phyloP scores from a whole-genome alignment of 2,113 vertebrate species.

The Microcebus murinus region DNA sequence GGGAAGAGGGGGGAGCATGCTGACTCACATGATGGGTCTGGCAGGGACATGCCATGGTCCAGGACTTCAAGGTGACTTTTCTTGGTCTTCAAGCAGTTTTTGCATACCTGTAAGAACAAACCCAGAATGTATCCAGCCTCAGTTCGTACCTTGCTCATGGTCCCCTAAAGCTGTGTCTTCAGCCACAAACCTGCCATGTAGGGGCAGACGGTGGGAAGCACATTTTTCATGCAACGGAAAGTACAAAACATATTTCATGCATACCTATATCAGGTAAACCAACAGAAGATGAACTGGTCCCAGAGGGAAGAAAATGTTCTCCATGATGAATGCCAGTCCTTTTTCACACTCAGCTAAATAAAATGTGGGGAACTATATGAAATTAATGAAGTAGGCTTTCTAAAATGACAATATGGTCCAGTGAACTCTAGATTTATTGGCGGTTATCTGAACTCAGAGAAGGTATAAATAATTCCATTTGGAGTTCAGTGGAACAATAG shows the following conservation, averaged over 20 bases:
- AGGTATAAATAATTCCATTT: neutral
- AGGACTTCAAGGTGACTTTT: neutral
- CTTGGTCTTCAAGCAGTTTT: neutral
- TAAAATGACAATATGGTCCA: neutral
- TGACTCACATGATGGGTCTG: neutral
- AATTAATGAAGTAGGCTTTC: slow-evolving; percentile 30
- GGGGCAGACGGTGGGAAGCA: neutral
- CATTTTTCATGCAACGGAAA: neutral
- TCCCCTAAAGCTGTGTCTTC: neutral
- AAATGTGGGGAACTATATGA: neutral
- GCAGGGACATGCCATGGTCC: neutral
- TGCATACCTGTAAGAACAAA: neutral
- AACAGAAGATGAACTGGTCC: neutral
- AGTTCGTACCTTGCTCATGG: neutral
- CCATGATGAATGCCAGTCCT: neutral
- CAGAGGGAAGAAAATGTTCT: neutral
- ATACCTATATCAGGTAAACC: neutral
- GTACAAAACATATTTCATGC: neutral
- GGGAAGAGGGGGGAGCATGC: neutral
- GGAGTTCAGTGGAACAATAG: neutral
- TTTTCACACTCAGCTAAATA: neutral
- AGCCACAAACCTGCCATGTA: neutral
- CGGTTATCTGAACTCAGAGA: neutral
- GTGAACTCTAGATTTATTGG: neutral
- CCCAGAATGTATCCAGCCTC: neutral